Percentiles rank a stretch among this genome's conserved stretches.
Evolutionary conservation across 30 jellyfish, hydroid and myxozoan species (phyloP).

Genomic region (Mastigias papua): DNA sequence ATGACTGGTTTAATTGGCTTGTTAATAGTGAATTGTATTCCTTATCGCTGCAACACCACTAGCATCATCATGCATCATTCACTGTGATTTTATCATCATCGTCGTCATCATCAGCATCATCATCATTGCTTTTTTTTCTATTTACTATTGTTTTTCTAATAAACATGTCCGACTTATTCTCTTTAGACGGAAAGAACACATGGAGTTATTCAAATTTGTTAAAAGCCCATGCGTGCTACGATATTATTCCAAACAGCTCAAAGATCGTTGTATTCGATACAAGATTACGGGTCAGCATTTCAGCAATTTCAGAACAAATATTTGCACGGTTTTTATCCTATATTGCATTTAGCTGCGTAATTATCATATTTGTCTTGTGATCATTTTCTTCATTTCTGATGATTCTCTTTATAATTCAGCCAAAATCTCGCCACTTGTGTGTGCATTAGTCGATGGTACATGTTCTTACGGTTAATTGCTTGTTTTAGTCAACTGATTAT

Average conservation of each 20-base stretch:
- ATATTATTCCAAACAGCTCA: conserved; percentile 92
- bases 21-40: too few relatives aligned
- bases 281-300: conserved; percentile 75
- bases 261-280: conserved; percentile 93
- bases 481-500: too few relatives aligned
- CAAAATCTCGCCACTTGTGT: too few relatives aligned
- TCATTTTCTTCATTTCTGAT: too few relatives aligned
- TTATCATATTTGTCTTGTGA: too few relatives aligned
- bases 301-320: not conserved
- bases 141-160: not conserved
- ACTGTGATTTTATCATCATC: too few relatives aligned
- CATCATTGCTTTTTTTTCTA: not conserved
- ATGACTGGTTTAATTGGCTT: too few relatives aligned
- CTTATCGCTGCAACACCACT: not conserved
- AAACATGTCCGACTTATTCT: not conserved
- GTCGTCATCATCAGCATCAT: not conserved
- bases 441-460: too few relatives aligned
- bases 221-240: conserved; percentile 88
- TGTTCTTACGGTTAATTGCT: too few relatives aligned
- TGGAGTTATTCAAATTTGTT: conserved; percentile 85
- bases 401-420: too few relatives aligned
- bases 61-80: not conserved
- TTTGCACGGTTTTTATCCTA: not conserved
- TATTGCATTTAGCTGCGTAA: not conserved
- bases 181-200: conserved; percentile 79